phyloP scores from a whole-genome alignment of 2,797 vertebrate genomes.

The Cyprinodon diabolis region DNA sequence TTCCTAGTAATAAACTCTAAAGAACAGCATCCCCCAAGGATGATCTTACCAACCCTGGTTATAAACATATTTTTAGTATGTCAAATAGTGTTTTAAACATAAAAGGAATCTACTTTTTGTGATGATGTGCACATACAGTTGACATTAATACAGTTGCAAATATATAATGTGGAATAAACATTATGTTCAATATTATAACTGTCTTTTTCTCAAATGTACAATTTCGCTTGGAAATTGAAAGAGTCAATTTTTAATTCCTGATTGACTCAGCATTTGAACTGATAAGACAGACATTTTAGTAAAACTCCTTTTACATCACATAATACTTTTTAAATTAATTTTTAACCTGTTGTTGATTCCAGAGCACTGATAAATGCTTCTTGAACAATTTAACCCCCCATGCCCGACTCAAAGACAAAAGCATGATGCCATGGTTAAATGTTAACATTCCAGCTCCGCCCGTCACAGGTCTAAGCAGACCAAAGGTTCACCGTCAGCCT shows the following conservation, averaged over 20 bases:
- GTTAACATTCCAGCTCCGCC: conserved; percentile 71
- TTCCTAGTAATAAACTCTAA: no score
- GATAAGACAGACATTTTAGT: background rate
- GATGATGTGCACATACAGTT: no score
- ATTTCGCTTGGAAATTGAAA: background rate
- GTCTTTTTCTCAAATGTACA: background rate
- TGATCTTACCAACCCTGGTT: no score
- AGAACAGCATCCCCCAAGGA: no score
- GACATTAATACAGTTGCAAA: no score
- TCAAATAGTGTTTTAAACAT: no score
- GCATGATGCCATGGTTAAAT: conserved; percentile 73
- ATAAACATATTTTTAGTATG: no score
- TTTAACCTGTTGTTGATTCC: background rate
- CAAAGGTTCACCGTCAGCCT: conserved; percentile 63
- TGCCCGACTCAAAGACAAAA: background rate
- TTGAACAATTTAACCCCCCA: background rate
- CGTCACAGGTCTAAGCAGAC: conserved; percentile 59
- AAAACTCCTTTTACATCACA: no score
- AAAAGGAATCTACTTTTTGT: no score
- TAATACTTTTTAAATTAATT: background rate
- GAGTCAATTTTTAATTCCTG: background rate
- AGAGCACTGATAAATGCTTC: background rate
- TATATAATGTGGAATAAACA: no score
- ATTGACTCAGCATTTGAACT: background rate
- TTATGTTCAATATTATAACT: background rate